Conservation (phyloP, 2,888 invertebrate genomes). For the Rhagonycha lutea region DNA sequence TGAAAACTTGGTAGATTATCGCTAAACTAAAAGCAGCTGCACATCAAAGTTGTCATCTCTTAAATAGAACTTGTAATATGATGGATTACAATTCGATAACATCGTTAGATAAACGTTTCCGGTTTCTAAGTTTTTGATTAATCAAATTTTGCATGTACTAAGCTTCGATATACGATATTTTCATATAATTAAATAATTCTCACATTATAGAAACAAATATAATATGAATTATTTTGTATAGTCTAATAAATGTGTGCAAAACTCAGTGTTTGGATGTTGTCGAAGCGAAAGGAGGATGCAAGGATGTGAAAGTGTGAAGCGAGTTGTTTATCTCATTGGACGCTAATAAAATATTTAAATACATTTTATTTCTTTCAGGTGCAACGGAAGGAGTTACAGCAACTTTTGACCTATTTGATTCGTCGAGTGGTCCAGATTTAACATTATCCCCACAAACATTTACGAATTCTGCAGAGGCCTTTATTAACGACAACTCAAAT, state of each 20-base stretch:
- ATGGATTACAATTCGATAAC: constrained; percentile 41
- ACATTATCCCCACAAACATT: constrained; percentile 66
- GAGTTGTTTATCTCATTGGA: not conserved
- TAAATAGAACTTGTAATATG: constrained; percentile 37
- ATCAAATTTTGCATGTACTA: constrained; percentile 15
- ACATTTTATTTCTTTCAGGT: constrained; percentile 37
- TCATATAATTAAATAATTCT: not conserved
- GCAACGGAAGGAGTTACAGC: constrained; percentile 51
- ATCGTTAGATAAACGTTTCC: constrained; percentile 29
- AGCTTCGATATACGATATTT: not conserved
- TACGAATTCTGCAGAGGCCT: constrained; percentile 66
- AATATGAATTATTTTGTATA: not conserved
- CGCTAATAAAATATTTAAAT: not conserved
- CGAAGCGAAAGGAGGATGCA: too few relatives aligned
- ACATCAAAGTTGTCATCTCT: constrained; percentile 35
- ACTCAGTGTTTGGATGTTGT: too few relatives aligned
- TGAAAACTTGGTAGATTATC: constrained; percentile 33
- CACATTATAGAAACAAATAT: not conserved
- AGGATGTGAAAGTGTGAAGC: too few relatives aligned
- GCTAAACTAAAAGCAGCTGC: constrained; percentile 34
- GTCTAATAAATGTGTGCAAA: not conserved
- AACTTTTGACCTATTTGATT: constrained; percentile 64
- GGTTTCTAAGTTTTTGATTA: constrained; percentile 25
- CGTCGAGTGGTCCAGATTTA: constrained; percentile 63
- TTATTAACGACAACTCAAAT: constrained; percentile 68